Percentiles rank a stretch among this genome's conserved stretches.
Evolutionary conservation across 2,113 vertebrate genomes (phyloP).

Genomic region (Catharus bicknelli): DNA sequence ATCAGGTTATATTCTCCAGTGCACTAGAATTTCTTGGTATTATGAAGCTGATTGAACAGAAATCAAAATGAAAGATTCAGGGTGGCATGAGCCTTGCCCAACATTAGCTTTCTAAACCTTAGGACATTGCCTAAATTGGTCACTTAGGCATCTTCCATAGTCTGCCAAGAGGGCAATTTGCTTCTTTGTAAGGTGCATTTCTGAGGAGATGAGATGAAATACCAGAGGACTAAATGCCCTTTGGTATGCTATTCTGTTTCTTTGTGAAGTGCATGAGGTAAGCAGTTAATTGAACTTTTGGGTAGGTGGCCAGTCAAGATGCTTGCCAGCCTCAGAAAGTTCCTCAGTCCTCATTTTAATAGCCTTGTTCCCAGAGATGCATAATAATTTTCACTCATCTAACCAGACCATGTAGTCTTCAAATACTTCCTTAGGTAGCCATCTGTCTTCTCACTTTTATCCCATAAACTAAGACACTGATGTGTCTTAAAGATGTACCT

Average conservation of each 20-base stretch:
- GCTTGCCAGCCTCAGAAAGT: not conserved
- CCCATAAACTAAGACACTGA: not conserved
- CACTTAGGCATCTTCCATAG: not conserved
- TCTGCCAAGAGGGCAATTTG: not conserved
- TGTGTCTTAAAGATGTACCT: not conserved
- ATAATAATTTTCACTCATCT: not conserved
- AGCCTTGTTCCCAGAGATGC: not conserved
- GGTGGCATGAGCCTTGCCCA: not conserved
- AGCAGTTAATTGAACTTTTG: not conserved
- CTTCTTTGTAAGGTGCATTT: not conserved
- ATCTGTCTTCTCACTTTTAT: not conserved
- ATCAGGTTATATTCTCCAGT: not conserved
- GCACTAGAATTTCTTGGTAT: not conserved
- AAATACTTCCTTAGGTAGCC: not conserved
- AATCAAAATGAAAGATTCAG: not conserved
- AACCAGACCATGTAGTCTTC: not conserved
- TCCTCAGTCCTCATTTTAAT: not conserved
- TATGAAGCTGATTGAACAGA: not conserved
- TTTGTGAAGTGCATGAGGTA: not conserved
- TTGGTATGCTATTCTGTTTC: not conserved
- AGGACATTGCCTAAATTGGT: not conserved
- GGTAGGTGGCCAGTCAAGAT: not conserved
- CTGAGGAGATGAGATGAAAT: not conserved
- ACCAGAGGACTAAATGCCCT: not conserved
- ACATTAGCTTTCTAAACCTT: not conserved